phyloP scores from a whole-genome alignment of 2,888 invertebrate genomes.

The Cotesia congregata region DNA sequence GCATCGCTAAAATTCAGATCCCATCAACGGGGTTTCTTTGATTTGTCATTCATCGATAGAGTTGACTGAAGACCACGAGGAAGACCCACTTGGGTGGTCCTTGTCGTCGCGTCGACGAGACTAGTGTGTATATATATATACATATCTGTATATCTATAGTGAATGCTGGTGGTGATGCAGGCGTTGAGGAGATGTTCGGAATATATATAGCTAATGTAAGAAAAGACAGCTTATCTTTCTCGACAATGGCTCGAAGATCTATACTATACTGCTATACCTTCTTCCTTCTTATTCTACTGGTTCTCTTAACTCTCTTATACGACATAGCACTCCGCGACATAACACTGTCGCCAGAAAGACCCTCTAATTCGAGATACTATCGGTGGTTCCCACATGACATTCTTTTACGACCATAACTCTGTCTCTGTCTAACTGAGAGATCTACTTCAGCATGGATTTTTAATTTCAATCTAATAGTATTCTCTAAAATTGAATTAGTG shows the following conservation, averaged over 20 bases:
- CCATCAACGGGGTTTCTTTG: slow-evolving; percentile 46
- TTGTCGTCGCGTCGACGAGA: slow-evolving; percentile 52
- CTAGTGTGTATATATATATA: neutral
- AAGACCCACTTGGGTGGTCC: slow-evolving; percentile 60
- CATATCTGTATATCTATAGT: neutral
- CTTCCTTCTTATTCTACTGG: slow-evolving; percentile 30
- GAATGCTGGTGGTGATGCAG: slow-evolving; percentile 47
- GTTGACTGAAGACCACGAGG: slow-evolving; percentile 41
- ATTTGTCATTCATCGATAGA: slow-evolving; percentile 66
- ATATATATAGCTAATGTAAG: neutral
- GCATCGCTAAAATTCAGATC: slow-evolving; percentile 31
- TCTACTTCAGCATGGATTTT: slow-evolving; percentile 11
- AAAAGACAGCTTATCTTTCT: slow-evolving; percentile 59
- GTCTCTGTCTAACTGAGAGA: neutral
- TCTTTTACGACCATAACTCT: slow-evolving; percentile 25
- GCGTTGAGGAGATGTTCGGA: slow-evolving; percentile 46
- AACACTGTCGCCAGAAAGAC: slow-evolving; percentile 30
- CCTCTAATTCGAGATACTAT: slow-evolving; percentile 41
- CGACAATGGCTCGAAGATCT: slow-evolving; percentile 63
- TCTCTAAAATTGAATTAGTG: too few species aligned
- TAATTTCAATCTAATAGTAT: too few species aligned
- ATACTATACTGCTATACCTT: slow-evolving; percentile 20
- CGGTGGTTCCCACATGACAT: slow-evolving; percentile 33
- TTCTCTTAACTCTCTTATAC: slow-evolving; percentile 30
- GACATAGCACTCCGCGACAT: neutral